Evolutionary conservation across 2,888 invertebrate genomes (phyloP).

Genomic region (Andrena haemorrhoa): DNA sequence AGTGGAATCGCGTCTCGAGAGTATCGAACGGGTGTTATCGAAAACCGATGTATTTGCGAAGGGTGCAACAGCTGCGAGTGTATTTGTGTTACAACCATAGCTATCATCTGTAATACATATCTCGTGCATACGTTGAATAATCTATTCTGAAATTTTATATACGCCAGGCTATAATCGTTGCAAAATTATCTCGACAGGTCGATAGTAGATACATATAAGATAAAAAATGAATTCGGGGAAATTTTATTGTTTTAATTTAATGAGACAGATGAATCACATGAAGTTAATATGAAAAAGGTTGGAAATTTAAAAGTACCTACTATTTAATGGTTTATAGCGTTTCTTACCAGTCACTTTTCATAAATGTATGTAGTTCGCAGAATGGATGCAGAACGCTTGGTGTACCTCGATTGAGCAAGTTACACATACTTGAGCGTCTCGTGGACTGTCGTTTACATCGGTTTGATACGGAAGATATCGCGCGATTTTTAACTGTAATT

Average conservation of each 20-base stretch:
- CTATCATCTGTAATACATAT: conserved; percentile 20
- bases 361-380: background rate
- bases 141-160: conserved; percentile 11
- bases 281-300: background rate
- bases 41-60: conserved; percentile 10
- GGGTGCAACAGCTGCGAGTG: conserved; percentile 1
- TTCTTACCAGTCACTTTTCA: conserved; percentile 15
- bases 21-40: background rate
- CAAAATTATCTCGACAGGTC: background rate
- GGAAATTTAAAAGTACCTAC: background rate
- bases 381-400: background rate
- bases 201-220: background rate
- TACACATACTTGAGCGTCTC: conserved; percentile 19
- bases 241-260: conserved; percentile 9
- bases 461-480: conserved; percentile 53
- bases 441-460: conserved; percentile 38
- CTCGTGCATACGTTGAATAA: conserved; percentile 19
- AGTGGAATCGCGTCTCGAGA: conserved; percentile 5
- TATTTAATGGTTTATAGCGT: background rate
- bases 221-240: background rate
- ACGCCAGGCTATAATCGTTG: background rate
- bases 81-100: background rate
- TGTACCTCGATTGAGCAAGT: conserved; percentile 14
- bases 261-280: background rate
- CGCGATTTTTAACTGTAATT: conserved; percentile 57